Percentiles rank a stretch among this genome's conserved stretches.
Conservation (phyloP, 92 coral and sea anemone genomes). For the Plumapathes pennacea region DNA sequence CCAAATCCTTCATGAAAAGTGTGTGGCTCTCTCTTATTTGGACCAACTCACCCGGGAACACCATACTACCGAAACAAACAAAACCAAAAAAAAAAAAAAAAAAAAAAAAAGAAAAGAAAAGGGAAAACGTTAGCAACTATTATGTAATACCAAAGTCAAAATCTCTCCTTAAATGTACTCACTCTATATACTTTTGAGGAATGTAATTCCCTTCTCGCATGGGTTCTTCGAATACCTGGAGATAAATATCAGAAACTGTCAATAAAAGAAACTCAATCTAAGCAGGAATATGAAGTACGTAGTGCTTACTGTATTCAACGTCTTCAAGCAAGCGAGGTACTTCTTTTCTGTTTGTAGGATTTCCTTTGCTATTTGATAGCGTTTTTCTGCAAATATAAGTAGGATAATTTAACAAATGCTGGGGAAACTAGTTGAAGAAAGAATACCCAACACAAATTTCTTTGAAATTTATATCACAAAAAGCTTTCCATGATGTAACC, state of each 20-base stretch:
- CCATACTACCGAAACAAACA: constrained; percentile 32
- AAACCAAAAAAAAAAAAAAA: neutral
- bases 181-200: constrained; percentile 81
- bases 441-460: no score
- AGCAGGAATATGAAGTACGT: neutral
- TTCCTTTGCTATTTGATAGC: constrained; percentile 84
- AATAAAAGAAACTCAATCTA: neutral
- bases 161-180: no score
- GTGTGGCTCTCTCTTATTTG: constrained; percentile 86
- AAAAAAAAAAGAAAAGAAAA: neutral
- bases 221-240: constrained; percentile 85
- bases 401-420: neutral
- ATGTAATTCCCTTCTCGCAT: constrained; percentile 61
- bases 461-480: no score
- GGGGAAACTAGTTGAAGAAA: no score
- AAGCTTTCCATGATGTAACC: no score
- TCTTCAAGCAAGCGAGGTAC: constrained; percentile 79
- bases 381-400: constrained; percentile 63
- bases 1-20: constrained; percentile 85
- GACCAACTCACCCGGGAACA: constrained; percentile 82
- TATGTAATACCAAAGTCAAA: no score
- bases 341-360: constrained; percentile 94
- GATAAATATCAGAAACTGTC: neutral
- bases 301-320: constrained; percentile 85
- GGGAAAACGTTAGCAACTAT: neutral